Evolutionary conservation across 2,113 vertebrate species (phyloP).

Genomic region (Onychostoma macrolepis): DNA sequence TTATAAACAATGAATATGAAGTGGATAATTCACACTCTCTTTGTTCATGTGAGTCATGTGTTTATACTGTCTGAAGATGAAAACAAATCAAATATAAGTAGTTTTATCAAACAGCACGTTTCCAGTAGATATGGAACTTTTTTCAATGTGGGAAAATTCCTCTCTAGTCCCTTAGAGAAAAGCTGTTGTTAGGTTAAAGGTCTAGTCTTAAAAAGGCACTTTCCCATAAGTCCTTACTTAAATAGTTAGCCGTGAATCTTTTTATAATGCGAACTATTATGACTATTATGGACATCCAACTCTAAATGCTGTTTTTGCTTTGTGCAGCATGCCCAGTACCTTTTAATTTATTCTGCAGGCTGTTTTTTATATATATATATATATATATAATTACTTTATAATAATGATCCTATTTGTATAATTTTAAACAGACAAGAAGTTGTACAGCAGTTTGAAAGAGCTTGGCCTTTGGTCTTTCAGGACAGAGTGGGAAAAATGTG

Average conservation of each 20-base stretch:
- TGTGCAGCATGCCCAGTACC: not conserved
- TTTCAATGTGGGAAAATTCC: conserved; percentile 68
- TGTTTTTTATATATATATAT: too few relatives aligned
- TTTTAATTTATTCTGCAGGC: not conserved
- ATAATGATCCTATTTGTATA: conserved; percentile 6
- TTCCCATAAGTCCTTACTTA: not conserved
- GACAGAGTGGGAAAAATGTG: conserved; percentile 44
- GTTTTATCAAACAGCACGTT: conserved; percentile 52
- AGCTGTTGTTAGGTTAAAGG: conserved; percentile 31
- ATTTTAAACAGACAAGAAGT: not conserved
- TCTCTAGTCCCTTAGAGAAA: conserved; percentile 50
- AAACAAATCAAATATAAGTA: not conserved
- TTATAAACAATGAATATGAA: conserved; percentile 37
- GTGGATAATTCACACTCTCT: not conserved
- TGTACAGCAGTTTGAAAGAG: not conserved
- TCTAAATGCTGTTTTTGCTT: not conserved
- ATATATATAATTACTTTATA: not conserved
- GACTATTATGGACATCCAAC: not conserved
- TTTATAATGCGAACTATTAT: not conserved
- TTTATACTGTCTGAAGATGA: conserved; percentile 10
- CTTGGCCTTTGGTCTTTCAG: conserved; percentile 17
- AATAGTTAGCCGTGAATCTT: not conserved
- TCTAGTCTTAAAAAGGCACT: conserved; percentile 36
- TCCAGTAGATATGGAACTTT: conserved; percentile 49
- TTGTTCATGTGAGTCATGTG: not conserved